phyloP scores from a whole-genome alignment of 2,888 invertebrate genomes.

The Craniophora ligustri region DNA sequence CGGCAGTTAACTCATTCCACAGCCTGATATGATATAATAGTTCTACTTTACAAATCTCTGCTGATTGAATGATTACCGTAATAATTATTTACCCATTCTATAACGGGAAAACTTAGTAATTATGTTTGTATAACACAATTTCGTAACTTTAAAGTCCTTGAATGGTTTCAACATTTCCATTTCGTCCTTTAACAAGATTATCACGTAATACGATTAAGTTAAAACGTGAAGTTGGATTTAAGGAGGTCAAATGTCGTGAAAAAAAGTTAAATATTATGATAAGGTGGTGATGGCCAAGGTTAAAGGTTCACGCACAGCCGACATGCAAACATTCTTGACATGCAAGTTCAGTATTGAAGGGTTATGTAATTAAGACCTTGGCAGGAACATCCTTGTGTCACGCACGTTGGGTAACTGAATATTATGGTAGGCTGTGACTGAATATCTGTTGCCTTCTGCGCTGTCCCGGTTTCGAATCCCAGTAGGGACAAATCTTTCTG shows the following conservation, averaged over 20 bases:
- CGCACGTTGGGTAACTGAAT: slow-evolving; percentile 18
- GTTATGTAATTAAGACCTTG: slow-evolving; percentile 22
- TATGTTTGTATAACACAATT: no score
- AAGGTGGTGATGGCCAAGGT: slow-evolving; percentile 40
- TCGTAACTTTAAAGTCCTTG: background rate
- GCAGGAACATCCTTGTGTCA: slow-evolving; percentile 21
- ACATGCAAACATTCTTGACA: slow-evolving; percentile 23
- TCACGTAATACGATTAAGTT: slow-evolving; percentile 9
- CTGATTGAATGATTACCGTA: no score
- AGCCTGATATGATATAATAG: no score
- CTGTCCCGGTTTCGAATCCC: no score
- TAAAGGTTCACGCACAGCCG: slow-evolving; percentile 21
- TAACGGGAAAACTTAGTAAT: no score
- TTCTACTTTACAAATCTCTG: no score
- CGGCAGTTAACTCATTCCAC: no score
- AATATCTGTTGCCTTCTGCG: no score
- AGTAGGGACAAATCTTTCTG: no score
- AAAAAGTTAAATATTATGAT: slow-evolving; percentile 22
- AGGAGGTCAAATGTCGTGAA: slow-evolving; percentile 35
- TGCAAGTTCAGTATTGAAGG: slow-evolving; percentile 9
- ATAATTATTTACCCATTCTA: no score
- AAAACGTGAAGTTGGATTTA: slow-evolving; percentile 9
- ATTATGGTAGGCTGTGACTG: no score
- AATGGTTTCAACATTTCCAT: background rate
- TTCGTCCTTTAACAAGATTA: slow-evolving; percentile 15